These are phyloP conservation scores for Romanomermis culicivorax DNA, from an alignment of 2,888 invertebrate species.

Conservation along the genomic window DNA sequence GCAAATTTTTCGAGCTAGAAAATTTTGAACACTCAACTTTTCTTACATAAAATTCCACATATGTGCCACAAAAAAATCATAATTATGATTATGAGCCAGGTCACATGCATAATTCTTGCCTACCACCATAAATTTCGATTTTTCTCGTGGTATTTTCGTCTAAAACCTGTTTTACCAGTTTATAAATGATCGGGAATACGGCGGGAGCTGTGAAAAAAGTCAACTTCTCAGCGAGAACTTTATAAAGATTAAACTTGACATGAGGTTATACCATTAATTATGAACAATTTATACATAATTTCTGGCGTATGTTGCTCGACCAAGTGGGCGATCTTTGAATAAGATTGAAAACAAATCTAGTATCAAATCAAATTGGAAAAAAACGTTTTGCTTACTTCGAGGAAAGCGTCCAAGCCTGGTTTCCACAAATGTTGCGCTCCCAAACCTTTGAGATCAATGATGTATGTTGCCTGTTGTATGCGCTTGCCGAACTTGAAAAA, in stretches of 20 bases:
- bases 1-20: no score
- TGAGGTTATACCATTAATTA: slow-evolving; percentile 6
- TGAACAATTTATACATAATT: slow-evolving; percentile 4
- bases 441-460: slow-evolving; percentile 9
- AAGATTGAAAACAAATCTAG: not conserved
- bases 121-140: slow-evolving; percentile 8
- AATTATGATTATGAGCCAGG: no score
- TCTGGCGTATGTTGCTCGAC: slow-evolving; percentile 10
- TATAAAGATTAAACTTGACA: not conserved
- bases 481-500: slow-evolving; percentile 5
- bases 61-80: no score
- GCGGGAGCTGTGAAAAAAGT: slow-evolving; percentile 4
- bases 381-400: not conserved
- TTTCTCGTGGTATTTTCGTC: slow-evolving; percentile 9
- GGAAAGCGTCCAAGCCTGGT: slow-evolving; percentile 6
- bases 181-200: slow-evolving; percentile 5
- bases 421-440: slow-evolving; percentile 5
- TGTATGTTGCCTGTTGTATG: slow-evolving; percentile 5
- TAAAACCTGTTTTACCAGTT: slow-evolving; percentile 5
- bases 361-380: not conserved
- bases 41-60: no score
- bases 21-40: no score
- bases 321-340: not conserved
- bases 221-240: not conserved
- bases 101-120: no score